These are phyloP conservation scores for Tokudaia muenninki DNA, from an alignment of 2,797 vertebrate genomes.

Conservation along the genomic window DNA sequence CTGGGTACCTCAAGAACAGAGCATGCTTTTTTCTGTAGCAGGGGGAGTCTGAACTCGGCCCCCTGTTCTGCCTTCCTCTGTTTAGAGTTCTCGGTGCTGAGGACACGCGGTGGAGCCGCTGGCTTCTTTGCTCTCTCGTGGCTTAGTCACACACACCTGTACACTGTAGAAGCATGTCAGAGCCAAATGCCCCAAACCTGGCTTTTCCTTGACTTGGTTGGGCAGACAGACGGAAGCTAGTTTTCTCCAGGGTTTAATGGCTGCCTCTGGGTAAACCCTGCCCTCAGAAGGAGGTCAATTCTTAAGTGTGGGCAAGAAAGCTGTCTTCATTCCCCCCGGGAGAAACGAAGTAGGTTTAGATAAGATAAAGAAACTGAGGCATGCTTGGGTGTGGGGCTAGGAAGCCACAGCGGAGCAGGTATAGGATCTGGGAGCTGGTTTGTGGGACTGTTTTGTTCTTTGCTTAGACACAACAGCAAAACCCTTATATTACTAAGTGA, in stretches of 20 bases:
- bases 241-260: not conserved
- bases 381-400: not conserved
- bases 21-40: not conserved
- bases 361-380: not conserved
- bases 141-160: not conserved
- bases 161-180: not conserved
- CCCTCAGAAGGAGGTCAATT: not conserved
- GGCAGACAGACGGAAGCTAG: not conserved
- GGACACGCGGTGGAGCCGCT: rapidly evolving
- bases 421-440: not conserved
- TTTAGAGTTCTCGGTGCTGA: not conserved
- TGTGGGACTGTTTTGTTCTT: not conserved
- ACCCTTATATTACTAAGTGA: not conserved
- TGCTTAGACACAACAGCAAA: not conserved
- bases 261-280: not conserved
- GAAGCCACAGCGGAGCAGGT: no score
- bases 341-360: no score
- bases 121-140: not conserved
- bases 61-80: not conserved
- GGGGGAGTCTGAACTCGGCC: not conserved
- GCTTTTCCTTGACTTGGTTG: not conserved
- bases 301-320: not conserved
- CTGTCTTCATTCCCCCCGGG: not conserved
- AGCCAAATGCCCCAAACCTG: not conserved
- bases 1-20: not conserved